A percentile compares a stretch with the other conserved stretches of the same genome.
Conservation (phyloP, 2,113 vertebrate species). For the Guaruba guarouba region DNA sequence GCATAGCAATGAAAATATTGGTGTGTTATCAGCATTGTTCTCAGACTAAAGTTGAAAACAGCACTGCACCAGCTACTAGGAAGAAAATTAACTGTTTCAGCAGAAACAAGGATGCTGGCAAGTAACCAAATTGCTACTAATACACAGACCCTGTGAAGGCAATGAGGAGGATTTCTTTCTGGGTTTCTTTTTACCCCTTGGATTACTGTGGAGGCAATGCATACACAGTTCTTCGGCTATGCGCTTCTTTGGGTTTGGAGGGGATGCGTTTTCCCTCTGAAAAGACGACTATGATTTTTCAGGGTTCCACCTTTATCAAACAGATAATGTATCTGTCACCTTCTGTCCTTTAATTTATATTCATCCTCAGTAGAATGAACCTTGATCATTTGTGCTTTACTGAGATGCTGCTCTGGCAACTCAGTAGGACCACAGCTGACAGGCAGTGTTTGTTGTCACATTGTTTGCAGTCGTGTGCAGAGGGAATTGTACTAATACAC, state of each 20-base stretch:
- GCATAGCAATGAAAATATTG: neutral
- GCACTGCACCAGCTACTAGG: neutral
- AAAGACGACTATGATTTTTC: neutral
- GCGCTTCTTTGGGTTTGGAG: neutral
- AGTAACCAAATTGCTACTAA: neutral
- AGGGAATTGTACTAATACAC: neutral
- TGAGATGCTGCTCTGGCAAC: neutral
- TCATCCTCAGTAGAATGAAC: neutral
- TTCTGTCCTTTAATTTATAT: neutral
- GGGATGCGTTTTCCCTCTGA: neutral
- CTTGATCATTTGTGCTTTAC: neutral
- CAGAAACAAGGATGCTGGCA: neutral
- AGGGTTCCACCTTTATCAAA: neutral
- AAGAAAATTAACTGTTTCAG: neutral
- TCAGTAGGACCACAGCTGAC: neutral
- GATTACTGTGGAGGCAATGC: neutral
- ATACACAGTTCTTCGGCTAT: neutral
- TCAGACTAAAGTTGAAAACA: neutral
- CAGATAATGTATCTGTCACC: accelerated
- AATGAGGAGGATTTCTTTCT: neutral
- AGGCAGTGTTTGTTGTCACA: neutral
- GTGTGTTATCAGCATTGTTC: neutral
- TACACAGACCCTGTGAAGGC: neutral
- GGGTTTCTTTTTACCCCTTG: neutral
- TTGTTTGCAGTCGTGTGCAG: neutral